A percentile compares a stretch with the other conserved stretches of the same genome.
phyloP scores from a whole-genome alignment of 1,140 invertebrate genomes.

The Drosophila melanogaster region Release_6_plus_ISO1_MT NT_037436.4:7890501-7891000 shows the following conservation, averaged over 20 bases:
- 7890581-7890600: slow-evolving; percentile 11
- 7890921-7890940: slow-evolving; percentile 15
- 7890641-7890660: not conserved
- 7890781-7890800: not conserved
- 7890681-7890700: no score
- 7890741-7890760: no score
- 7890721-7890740: no score
- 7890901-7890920: slow-evolving; percentile 25
- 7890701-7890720: no score
- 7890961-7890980: slow-evolving; percentile 63
- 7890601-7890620: slow-evolving; percentile 21
- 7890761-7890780: no score
- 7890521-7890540: slow-evolving; percentile 70
- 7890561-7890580: slow-evolving; percentile 20
- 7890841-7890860: slow-evolving; percentile 40
- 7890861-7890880: slow-evolving; percentile 71
- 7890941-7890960: slow-evolving; percentile 46
- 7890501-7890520: slow-evolving; percentile 61
- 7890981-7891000: slow-evolving; percentile 72
- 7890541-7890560: slow-evolving; percentile 55
- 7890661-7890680: not conserved
- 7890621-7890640: not conserved
- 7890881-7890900: slow-evolving; percentile 44
- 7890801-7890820: slow-evolving; percentile 16
- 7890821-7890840: slow-evolving; percentile 27